Conservation (phyloP, 2,113 vertebrate species). For the Hypanus sabinus region DNA sequence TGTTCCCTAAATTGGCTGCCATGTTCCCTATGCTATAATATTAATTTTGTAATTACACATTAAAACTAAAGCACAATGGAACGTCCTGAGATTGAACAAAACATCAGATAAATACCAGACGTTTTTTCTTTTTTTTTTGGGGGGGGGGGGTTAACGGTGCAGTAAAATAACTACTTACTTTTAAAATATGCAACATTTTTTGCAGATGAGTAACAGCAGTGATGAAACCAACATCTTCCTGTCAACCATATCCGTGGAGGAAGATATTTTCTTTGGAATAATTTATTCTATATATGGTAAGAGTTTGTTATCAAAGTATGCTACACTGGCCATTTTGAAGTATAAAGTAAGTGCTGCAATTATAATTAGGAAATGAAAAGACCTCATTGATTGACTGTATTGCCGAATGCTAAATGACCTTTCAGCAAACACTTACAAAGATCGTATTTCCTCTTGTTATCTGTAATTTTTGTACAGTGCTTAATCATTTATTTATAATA, state of each 20-base stretch:
- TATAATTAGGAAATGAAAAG: not conserved
- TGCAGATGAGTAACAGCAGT: constrained; percentile 70
- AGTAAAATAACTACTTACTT: not conserved
- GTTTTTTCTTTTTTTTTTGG: not conserved
- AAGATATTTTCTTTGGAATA: constrained; percentile 66
- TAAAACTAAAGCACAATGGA: too few relatives aligned
- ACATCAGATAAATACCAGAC: too few relatives aligned
- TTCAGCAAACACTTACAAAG: not conserved
- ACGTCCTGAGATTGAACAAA: too few relatives aligned
- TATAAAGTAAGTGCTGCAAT: not conserved
- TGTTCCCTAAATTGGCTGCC: too few relatives aligned
- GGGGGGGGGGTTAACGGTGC: not conserved
- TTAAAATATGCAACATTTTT: constrained; percentile 36
- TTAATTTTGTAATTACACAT: too few relatives aligned
- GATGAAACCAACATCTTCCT: constrained; percentile 50
- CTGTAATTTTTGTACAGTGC: not conserved
- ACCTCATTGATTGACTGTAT: not conserved
- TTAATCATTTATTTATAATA: not conserved
- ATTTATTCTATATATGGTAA: constrained; percentile 67
- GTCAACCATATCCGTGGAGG: constrained; percentile 64
- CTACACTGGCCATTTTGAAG: not conserved
- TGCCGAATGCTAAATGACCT: not conserved
- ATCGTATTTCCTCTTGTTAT: not conserved
- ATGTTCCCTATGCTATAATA: too few relatives aligned
- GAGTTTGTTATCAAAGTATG: constrained; percentile 38